These are phyloP conservation scores for Capra hircus DNA, from an alignment of 2,113 vertebrate species.

Conservation along the genomic window DNA sequence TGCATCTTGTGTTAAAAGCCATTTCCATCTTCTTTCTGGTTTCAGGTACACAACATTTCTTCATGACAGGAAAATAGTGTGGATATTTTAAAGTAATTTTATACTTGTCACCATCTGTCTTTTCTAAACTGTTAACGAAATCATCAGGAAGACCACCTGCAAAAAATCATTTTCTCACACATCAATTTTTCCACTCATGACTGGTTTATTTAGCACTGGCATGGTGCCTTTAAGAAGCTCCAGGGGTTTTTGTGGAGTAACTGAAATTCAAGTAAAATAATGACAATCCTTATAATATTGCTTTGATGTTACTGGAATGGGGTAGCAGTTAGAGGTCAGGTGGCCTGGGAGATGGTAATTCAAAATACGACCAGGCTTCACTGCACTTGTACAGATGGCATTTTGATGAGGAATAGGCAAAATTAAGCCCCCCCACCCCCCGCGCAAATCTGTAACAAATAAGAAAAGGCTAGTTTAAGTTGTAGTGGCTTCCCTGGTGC, in stretches of 20 bases:
- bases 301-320: neutral
- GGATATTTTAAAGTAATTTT: slow-evolving; percentile 94
- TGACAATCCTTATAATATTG: neutral
- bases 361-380: neutral
- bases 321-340: neutral
- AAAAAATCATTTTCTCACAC: slow-evolving; percentile 64
- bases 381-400: neutral
- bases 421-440: neutral
- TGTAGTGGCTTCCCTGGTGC: neutral
- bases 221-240: neutral
- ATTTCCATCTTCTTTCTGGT: slow-evolving; percentile 93
- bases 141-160: slow-evolving; percentile 89
- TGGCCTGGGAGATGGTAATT: neutral
- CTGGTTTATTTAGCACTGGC: neutral
- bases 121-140: slow-evolving; percentile 89
- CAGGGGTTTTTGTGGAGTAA: neutral
- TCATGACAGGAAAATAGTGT: slow-evolving; percentile 94
- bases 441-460: neutral
- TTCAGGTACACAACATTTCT: slow-evolving; percentile 91
- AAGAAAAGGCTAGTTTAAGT: neutral
- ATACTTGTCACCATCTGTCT: slow-evolving; percentile 80
- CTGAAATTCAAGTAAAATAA: slow-evolving; percentile 30
- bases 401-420: neutral
- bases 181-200: slow-evolving; percentile 26
- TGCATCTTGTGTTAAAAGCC: slow-evolving; percentile 94